Conservation (phyloP, 1,140 invertebrate species). For the Zaprionus taronus region DNA sequence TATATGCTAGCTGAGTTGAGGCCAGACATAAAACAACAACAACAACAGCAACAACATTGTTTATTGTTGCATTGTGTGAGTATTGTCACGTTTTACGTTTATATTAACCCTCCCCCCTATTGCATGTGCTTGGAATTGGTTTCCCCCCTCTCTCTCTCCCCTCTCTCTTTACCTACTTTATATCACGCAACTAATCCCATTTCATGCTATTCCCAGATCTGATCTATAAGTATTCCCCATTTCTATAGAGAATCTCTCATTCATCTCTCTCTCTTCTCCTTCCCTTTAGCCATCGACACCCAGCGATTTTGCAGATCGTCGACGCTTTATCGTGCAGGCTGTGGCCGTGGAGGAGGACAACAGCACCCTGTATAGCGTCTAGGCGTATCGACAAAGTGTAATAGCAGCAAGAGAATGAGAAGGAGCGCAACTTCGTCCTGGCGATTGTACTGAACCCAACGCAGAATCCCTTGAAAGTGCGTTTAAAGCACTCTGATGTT, state of each 20-base stretch:
- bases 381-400: background rate
- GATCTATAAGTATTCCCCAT: background rate
- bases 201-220: background rate
- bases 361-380: constrained; percentile 72
- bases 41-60: constrained; percentile 33
- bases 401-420: background rate
- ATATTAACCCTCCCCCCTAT: background rate
- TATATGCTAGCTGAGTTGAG: constrained; percentile 64
- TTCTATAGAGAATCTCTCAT: background rate
- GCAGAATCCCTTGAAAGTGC: constrained; percentile 5
- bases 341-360: constrained; percentile 75
- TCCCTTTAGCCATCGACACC: constrained; percentile 45
- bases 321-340: constrained; percentile 79
- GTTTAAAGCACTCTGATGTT: constrained; percentile 18
- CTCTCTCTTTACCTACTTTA: background rate
- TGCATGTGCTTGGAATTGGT: constrained; percentile 43
- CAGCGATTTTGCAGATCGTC: constrained; percentile 59
- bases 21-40: constrained; percentile 44
- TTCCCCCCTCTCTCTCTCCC: background rate
- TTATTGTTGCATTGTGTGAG: constrained; percentile 74
- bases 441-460: constrained; percentile 19
- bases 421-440: background rate
- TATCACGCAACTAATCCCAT: constrained; percentile 30
- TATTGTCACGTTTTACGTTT: constrained; percentile 51
- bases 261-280: background rate